Conservation (phyloP, 2,113 vertebrate species). For the Aix galericulata region DNA sequence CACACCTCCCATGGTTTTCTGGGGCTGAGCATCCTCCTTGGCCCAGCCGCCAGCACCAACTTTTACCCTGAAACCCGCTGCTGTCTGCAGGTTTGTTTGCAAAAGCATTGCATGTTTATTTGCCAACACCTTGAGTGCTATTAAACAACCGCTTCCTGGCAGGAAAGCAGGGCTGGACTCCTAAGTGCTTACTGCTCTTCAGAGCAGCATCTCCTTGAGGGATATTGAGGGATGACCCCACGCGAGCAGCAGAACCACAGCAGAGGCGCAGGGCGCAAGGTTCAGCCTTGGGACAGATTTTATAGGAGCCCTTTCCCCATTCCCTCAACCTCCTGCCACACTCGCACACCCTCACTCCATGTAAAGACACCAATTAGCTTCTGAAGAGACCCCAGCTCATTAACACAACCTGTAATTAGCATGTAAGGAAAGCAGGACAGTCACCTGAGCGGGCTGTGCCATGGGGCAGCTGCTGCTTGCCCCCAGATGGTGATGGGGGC, state of each 20-base stretch:
- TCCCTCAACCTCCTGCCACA: background rate
- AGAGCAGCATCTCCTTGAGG: background rate
- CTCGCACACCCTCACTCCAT: background rate
- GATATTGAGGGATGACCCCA: fast-evolving
- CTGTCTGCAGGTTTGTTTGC: background rate
- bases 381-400: background rate
- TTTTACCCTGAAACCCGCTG: fast-evolving
- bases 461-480: fast-evolving
- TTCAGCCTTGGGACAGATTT: background rate
- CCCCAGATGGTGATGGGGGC: background rate
- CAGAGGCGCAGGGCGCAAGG: background rate
- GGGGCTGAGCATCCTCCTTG: background rate
- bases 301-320: background rate
- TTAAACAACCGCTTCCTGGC: background rate
- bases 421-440: background rate
- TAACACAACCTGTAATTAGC: background rate
- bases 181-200: background rate
- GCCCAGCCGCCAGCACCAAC: fast-evolving
- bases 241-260: fast-evolving
- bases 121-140: background rate
- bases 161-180: background rate
- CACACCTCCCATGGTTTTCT: background rate
- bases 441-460: fast-evolving
- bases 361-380: background rate
- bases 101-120: background rate